Percentiles rank a stretch among this genome's conserved stretches.
These are phyloP conservation scores for Coluber constrictor DNA, from an alignment of 2,797 vertebrate species.

Conservation along the genomic window DNA sequence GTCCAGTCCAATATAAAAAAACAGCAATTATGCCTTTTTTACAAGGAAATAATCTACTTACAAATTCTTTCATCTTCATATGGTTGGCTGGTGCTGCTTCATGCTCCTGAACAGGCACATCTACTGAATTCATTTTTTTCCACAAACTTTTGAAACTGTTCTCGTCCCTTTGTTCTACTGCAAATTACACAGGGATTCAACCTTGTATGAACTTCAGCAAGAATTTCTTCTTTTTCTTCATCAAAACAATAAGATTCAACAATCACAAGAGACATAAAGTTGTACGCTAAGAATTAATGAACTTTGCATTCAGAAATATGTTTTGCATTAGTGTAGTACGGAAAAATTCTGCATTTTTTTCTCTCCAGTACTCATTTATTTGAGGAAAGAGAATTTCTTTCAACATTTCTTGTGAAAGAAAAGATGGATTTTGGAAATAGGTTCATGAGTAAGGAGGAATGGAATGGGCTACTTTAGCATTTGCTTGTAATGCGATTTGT, in stretches of 20 bases:
- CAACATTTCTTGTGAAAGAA: neutral
- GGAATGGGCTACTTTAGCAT: neutral
- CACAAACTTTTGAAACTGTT: neutral
- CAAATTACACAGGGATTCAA: neutral
- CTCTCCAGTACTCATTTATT: neutral
- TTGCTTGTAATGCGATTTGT: neutral
- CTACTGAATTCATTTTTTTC: neutral
- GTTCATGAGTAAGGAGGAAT: neutral
- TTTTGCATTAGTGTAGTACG: neutral
- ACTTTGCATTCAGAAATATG: neutral
- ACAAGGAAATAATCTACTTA: neutral
- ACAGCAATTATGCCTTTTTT: neutral
- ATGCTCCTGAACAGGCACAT: neutral
- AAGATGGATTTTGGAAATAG: neutral
- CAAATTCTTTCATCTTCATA: neutral
- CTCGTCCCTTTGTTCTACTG: neutral
- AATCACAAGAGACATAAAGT: neutral
- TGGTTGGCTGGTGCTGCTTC: neutral
- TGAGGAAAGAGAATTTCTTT: neutral
- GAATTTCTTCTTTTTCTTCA: neutral
- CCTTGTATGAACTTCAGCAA: neutral
- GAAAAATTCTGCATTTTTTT: neutral
- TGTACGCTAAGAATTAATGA: neutral
- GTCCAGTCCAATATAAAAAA: neutral
- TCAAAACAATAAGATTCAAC: neutral